phyloP scores from a whole-genome alignment of 2,888 invertebrate genomes.

The Palloptera scutellata region DNA sequence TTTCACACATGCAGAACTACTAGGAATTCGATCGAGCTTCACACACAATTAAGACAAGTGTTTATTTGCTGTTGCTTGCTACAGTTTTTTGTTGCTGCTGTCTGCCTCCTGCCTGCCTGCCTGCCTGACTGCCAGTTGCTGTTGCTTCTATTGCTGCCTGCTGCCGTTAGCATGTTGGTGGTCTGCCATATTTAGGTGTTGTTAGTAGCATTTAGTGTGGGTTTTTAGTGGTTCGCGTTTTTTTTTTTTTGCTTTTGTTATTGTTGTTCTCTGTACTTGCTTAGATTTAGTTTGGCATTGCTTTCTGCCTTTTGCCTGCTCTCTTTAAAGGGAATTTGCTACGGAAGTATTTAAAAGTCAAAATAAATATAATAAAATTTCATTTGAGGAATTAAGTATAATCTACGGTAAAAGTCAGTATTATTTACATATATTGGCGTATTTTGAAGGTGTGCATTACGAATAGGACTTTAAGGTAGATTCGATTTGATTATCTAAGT shows the following conservation, averaged over 20 bases:
- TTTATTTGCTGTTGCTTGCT: slow-evolving; percentile 50
- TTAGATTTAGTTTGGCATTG: neutral
- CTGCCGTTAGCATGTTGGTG: slow-evolving; percentile 6
- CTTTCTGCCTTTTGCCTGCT: too few relatives aligned
- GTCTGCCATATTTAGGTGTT: neutral
- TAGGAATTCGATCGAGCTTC: slow-evolving; percentile 16
- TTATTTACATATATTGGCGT: too few relatives aligned
- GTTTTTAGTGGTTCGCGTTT: neutral
- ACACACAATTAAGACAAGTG: slow-evolving; percentile 59
- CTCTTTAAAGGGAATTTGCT: too few relatives aligned
- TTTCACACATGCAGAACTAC: slow-evolving; percentile 19
- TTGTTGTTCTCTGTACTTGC: neutral
- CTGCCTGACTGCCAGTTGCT: slow-evolving; percentile 6
- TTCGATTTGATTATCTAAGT: too few relatives aligned
- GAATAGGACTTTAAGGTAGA: too few relatives aligned
- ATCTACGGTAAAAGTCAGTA: too few relatives aligned
- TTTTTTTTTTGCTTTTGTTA: neutral
- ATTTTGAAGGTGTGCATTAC: too few relatives aligned
- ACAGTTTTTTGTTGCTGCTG: slow-evolving; percentile 17
- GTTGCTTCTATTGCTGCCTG: slow-evolving; percentile 10
- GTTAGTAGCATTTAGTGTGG: slow-evolving; percentile 1
- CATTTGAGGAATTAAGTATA: too few relatives aligned
- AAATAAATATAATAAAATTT: too few relatives aligned
- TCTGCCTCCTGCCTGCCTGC: slow-evolving; percentile 16
- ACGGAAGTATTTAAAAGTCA: too few relatives aligned